These are phyloP conservation scores for Nemurella pictetii DNA, from an alignment of 2,888 invertebrate species.

Conservation along the genomic window DNA sequence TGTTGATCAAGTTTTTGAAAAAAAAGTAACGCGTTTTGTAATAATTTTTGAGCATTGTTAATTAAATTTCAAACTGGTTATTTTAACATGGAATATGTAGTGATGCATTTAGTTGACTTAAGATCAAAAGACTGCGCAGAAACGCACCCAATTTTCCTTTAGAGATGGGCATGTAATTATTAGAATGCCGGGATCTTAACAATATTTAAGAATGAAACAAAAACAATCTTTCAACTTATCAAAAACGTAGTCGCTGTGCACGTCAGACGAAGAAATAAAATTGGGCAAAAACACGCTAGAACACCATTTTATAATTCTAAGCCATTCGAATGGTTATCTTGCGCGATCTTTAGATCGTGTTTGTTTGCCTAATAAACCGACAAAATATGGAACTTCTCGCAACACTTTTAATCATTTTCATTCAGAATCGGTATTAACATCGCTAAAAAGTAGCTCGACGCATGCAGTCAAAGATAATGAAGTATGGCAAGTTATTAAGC, in stretches of 20 bases:
- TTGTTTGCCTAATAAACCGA: not conserved
- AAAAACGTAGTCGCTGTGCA: not conserved
- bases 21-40: not conserved
- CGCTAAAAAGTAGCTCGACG: not conserved
- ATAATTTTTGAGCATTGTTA: no score
- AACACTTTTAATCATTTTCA: not conserved
- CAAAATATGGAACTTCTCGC: not conserved
- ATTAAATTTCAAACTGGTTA: no score
- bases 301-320: not conserved
- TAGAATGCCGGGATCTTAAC: no score
- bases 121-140: no score
- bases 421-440: not conserved
- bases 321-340: not conserved
- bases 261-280: not conserved
- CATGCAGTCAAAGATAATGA: no score
- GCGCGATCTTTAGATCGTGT: not conserved
- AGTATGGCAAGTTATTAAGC: no score
- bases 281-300: not conserved
- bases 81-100: no score
- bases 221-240: no score
- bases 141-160: no score
- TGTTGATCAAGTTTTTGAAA: not conserved
- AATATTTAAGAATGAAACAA: no score
- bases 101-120: no score
- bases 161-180: no score